Evolutionary conservation across 2,888 invertebrate genomes (phyloP).

Genomic region (Eremobia ochroleuca): DNA sequence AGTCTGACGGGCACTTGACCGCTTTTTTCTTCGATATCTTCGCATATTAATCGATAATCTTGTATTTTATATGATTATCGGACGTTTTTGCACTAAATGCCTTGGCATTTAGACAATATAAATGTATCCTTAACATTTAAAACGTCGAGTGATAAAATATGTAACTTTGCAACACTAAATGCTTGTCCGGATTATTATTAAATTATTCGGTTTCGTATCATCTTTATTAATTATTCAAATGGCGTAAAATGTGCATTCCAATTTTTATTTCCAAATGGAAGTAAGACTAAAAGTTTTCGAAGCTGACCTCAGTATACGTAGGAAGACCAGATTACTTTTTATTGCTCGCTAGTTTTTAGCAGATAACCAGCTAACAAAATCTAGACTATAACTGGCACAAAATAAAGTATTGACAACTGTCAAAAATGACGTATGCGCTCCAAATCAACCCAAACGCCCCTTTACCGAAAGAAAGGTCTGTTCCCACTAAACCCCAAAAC

Average conservation of each 20-base stretch:
- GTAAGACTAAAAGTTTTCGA: constrained; percentile 4
- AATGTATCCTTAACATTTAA: constrained; percentile 66
- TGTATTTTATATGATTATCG: constrained; percentile 13
- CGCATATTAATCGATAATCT: constrained; percentile 31
- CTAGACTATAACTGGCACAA: neutral
- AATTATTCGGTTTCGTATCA: constrained; percentile 48
- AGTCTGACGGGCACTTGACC: neutral
- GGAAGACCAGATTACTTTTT: neutral
- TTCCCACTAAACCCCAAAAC: constrained; percentile 19
- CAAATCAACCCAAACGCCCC: neutral
- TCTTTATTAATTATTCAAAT: constrained; percentile 40
- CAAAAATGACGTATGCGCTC: neutral
- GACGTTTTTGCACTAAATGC: constrained; percentile 56
- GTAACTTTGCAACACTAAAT: constrained; percentile 42
- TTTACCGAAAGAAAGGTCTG: constrained; percentile 5
- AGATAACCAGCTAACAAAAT: neutral
- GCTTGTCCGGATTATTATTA: constrained; percentile 31
- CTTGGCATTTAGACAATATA: constrained; percentile 64
- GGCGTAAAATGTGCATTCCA: constrained; percentile 40
- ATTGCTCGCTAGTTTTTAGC: neutral
- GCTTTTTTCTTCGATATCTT: constrained; percentile 20
- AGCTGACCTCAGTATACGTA: constrained; percentile 9
- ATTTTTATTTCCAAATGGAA: constrained; percentile 25
- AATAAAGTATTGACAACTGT: neutral
- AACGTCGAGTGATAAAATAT: constrained; percentile 53